A percentile compares a stretch with the other conserved stretches of the same genome.
phyloP scores from a whole-genome alignment of 2,797 vertebrate genomes.

The Netta rufina region DNA sequence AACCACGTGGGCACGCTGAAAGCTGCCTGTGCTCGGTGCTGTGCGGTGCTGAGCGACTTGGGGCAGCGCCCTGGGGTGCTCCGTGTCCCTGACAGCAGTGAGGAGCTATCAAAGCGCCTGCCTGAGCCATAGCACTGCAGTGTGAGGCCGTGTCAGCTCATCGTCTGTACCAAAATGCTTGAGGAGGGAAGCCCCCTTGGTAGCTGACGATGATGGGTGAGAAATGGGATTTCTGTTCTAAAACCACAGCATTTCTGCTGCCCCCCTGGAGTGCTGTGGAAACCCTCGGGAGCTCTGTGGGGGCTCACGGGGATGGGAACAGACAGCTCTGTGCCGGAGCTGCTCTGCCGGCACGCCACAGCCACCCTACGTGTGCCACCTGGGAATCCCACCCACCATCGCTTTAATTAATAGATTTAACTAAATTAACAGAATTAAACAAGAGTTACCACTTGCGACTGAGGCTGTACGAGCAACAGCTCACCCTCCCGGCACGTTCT shows the following conservation, averaged over 20 bases:
- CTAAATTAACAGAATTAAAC: not conserved
- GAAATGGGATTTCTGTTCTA: not conserved
- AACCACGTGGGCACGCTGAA: not conserved
- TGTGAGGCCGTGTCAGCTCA: not conserved
- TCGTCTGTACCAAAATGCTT: not conserved
- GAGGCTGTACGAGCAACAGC: not conserved
- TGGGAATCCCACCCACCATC: not conserved
- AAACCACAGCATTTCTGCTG: not conserved
- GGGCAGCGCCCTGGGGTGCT: too few species aligned
- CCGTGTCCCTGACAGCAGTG: too few species aligned
- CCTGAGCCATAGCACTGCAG: not conserved
- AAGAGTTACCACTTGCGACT: not conserved
- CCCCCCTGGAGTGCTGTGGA: too few species aligned
- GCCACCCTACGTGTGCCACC: not conserved
- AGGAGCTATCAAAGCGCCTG: too few species aligned
- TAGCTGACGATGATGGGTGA: not conserved
- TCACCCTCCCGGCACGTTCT: not conserved
- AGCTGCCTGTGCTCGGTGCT: too few species aligned
- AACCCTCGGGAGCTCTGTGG: not conserved
- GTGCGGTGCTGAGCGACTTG: too few species aligned
- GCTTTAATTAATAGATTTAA: not conserved
- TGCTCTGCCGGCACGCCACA: not conserved
- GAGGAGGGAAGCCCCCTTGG: not conserved
- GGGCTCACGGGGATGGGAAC: too few species aligned
- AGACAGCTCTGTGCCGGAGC: too few species aligned